Conservation (phyloP, 2,797 vertebrate genomes). For the Anguilla anguilla region DNA sequence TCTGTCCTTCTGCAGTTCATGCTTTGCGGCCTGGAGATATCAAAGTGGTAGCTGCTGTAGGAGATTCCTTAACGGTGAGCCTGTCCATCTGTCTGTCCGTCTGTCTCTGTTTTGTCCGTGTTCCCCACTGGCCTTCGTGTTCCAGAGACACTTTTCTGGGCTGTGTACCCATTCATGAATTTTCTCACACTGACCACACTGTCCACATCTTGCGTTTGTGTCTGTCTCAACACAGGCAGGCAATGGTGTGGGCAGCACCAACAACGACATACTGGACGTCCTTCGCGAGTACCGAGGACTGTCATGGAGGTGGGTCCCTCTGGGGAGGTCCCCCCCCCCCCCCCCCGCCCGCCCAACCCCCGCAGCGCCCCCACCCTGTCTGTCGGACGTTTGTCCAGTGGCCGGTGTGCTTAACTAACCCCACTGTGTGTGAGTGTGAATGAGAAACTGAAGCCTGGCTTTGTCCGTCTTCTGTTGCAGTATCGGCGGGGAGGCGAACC, state of each 20-base stretch:
- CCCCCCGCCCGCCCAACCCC: too few relatives aligned
- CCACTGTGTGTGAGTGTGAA: background rate
- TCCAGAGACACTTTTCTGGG: background rate
- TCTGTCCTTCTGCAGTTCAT: slow-evolving; percentile 75
- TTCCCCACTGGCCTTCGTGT: background rate
- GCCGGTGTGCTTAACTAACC: background rate
- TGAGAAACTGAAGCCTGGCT: slow-evolving; percentile 13
- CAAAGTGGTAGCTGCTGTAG: slow-evolving; percentile 85
- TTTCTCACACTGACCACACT: background rate
- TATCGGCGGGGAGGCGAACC: slow-evolving; percentile 81
- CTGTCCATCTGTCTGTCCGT: background rate
- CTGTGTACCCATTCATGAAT: background rate
- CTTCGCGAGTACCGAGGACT: slow-evolving; percentile 83
- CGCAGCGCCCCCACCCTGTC: too few relatives aligned
- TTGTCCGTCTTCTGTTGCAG: slow-evolving; percentile 65
- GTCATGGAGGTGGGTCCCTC: slow-evolving; percentile 82
- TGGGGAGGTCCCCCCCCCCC: background rate
- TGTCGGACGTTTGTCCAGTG: background rate
- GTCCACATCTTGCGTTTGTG: background rate
- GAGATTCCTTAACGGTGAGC: slow-evolving; percentile 92
- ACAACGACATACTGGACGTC: slow-evolving; percentile 70
- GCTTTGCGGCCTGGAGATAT: slow-evolving; percentile 85
- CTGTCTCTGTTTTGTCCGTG: slow-evolving; percentile 32
- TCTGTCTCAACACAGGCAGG: slow-evolving; percentile 75
- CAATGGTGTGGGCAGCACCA: slow-evolving; percentile 75